These are phyloP conservation scores for Eilema griseolum DNA, from an alignment of 2,888 invertebrate genomes.

Conservation along the genomic window DNA sequence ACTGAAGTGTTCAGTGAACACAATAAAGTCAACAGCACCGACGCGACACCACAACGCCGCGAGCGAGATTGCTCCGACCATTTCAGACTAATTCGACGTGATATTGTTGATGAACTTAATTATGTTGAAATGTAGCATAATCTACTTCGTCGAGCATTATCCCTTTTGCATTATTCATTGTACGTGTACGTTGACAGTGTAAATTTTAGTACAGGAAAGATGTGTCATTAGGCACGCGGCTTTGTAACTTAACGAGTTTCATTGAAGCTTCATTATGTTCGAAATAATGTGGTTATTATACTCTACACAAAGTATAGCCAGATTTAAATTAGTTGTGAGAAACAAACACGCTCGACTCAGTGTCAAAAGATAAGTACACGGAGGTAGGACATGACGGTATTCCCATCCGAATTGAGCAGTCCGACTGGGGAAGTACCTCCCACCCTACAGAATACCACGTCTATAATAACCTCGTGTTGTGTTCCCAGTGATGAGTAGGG, in stretches of 20 bases:
- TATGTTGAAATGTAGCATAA: conserved; percentile 23
- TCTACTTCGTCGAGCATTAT: conserved; percentile 17
- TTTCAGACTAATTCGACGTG: conserved; percentile 50
- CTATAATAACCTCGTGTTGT: too few species aligned
- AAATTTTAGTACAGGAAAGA: neutral
- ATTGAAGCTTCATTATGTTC: neutral
- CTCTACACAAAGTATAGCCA: too few species aligned
- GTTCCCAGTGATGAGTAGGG: too few species aligned
- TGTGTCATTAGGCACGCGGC: conserved; percentile 2
- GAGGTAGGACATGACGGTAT: too few species aligned
- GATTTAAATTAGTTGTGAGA: too few species aligned
- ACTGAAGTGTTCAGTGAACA: conserved; percentile 68
- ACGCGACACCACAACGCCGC: conserved; percentile 55
- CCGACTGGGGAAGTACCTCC: too few species aligned
- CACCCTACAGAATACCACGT: too few species aligned
- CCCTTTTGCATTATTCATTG: conserved; percentile 15
- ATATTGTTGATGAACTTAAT: conserved; percentile 46
- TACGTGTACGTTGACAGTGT: conserved; percentile 6
- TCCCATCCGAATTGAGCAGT: too few species aligned
- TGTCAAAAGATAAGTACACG: too few species aligned
- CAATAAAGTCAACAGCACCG: conserved; percentile 53
- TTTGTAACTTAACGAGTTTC: neutral
- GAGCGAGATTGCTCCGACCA: conserved; percentile 49
- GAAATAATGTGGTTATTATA: neutral
- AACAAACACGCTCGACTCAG: too few species aligned